A percentile compares a stretch with the other conserved stretches of the same genome.
These are phyloP conservation scores for Catostylus mosaicus DNA, from an alignment of 30 jellyfish, hydroid and myxozoan species.

Conservation along the genomic window DNA sequence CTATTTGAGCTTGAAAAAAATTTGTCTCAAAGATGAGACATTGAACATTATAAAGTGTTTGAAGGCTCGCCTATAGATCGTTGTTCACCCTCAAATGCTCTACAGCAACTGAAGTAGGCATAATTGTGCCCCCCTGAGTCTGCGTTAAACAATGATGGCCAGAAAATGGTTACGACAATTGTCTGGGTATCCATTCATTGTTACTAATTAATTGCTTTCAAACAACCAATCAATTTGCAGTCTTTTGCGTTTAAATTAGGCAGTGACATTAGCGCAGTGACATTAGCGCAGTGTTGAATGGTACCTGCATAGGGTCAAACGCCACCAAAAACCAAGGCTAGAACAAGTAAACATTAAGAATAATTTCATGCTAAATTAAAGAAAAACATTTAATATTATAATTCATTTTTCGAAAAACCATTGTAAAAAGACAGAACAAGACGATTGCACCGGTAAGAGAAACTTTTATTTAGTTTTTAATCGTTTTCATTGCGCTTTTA, in stretches of 20 bases:
- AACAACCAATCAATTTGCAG: conserved; percentile 11
- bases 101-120: no score
- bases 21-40: no score
- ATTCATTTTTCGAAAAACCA: not conserved
- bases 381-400: not conserved
- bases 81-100: no score
- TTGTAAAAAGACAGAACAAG: not conserved
- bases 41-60: no score
- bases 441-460: conserved; percentile 8
- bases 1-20: no score
- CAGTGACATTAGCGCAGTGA: conserved; percentile 32
- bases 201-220: not conserved
- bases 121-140: no score
- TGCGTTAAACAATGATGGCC: no score
- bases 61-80: no score
- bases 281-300: conserved; percentile 30
- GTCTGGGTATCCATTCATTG: not conserved
- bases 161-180: not conserved
- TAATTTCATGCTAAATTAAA: not conserved
- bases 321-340: not conserved
- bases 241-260: not conserved
- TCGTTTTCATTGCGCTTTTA: not conserved
- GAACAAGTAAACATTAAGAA: not conserved
- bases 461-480: not conserved
- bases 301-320: conserved; percentile 69